A percentile compares a stretch with the other conserved stretches of the same genome.
Evolutionary conservation across 2,888 invertebrate genomes (phyloP).

Genomic region (Polymixis lichenea): DNA sequence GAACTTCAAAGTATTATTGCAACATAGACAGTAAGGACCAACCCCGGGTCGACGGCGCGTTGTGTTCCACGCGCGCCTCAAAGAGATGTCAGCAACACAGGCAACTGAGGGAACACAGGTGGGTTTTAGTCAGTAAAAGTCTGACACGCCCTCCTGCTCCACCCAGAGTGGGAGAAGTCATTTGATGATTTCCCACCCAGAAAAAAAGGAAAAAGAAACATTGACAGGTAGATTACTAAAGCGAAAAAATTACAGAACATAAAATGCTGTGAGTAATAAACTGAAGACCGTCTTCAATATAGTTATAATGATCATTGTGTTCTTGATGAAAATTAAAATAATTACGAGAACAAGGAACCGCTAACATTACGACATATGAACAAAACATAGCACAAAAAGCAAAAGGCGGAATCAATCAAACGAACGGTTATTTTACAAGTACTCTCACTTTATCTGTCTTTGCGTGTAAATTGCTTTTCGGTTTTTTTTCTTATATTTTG

Average conservation of each 20-base stretch:
- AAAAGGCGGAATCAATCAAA: slow-evolving; percentile 56
- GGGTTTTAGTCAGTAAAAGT: no score
- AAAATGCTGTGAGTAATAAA: slow-evolving; percentile 40
- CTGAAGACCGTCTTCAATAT: slow-evolving; percentile 34
- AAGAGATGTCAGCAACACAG: no score
- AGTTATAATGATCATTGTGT: slow-evolving; percentile 28
- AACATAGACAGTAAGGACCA: no score
- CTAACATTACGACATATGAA: slow-evolving; percentile 46
- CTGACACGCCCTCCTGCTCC: no score
- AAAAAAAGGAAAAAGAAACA: no score
- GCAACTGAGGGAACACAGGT: no score
- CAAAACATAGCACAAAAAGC: slow-evolving; percentile 41
- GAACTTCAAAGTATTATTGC: slow-evolving; percentile 8
- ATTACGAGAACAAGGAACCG: slow-evolving; percentile 38
- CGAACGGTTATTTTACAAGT: slow-evolving; percentile 40
- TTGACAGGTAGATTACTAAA: neutral
- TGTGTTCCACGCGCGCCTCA: no score
- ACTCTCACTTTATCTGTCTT: slow-evolving; percentile 49
- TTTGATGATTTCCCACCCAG: no score
- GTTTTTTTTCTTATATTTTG: slow-evolving; percentile 32
- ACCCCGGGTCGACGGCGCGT: no score
- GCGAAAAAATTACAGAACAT: slow-evolving; percentile 40
- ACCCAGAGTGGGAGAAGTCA: no score
- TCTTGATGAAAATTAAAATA: slow-evolving; percentile 34
- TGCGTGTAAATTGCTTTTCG: slow-evolving; percentile 52